Evolutionary conservation across 1,140 invertebrate species (phyloP), one percentile per base, ranked within the genome.

Genomic region (Cecropterus lyciades): DNA sequence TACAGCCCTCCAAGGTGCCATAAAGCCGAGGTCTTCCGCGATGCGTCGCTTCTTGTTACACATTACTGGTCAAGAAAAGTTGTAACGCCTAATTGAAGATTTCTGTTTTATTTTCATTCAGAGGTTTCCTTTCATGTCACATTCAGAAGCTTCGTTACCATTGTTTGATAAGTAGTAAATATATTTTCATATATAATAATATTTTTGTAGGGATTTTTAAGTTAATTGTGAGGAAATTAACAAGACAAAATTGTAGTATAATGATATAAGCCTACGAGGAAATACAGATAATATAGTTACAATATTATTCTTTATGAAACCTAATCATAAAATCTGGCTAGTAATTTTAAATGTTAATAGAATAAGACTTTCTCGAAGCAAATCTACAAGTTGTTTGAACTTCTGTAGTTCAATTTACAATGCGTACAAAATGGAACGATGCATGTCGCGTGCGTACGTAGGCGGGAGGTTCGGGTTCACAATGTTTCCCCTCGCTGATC

Each of bases 401-500:
- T 0, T 5, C 1, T 20, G 8, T 20, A 49, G 17, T 24, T 2
- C 3, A 49, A 49, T n/a, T 49, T 2, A 27, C 11, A 49, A n/a
- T 24, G 17, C 17, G 17, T 49, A 15, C 42, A 20, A 7, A 33
- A 27, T 9, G 13, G 30, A 20, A 55, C 10, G 37, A 48, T 48
- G 45, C 55, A 51, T 30, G 67, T 66, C 60, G 66, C 69, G 65
- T 65, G 63, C 57, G 52, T 49, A 51, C 33, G 45, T 42, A 24
- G 57, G 14, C 40, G 59, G 51, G 42, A 55, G 52, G 52, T 55
- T 55, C 16, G 10, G 17, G 52, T 53, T 53, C 17, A 42, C 49
- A 60, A 55, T 56, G 65, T 75, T 74, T 73, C 85, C 85, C 87
- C 87, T 82, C 81, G 85, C 85, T 87, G 87, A 78, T 82, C 75